Base-by-base conservation (phyloP, 2,888 invertebrate genomes). In the Leucoptera coffeella region DNA sequence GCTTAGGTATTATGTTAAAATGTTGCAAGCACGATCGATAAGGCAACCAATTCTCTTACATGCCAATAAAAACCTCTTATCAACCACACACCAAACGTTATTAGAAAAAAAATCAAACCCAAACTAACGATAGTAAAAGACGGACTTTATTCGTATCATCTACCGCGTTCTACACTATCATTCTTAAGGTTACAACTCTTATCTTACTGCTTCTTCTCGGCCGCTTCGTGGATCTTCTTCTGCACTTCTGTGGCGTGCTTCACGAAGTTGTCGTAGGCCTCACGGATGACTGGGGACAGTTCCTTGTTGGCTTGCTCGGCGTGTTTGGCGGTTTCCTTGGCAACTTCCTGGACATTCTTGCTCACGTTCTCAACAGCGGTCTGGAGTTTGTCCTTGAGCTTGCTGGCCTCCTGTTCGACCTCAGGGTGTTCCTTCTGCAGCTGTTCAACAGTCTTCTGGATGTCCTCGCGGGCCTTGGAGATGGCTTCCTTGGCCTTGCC, bases 171-270 rank as follows among this genome's bases (percentile, higher is more conserved):
- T n/a, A n/a, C n/a, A n/a, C n/a, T n/a, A n/a, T n/a, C n/a, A n/a
- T n/a, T n/a, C n/a, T n/a, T n/a, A n/a, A n/a, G n/a, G n/a, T n/a
- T n/a, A n/a, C n/a, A n/a, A n/a, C n/a, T n/a, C n/a, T n/a, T n/a
- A n/a, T n/a, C n/a, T n/a, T n/a, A n/a, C n/a, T n/a, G n/a, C 42
- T 58, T 59, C 55, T 64, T 62, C 46, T 24, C 45, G 46, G 65
- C 61, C 32, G 53, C 62, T 12, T 58, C 64, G 45, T 59, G 60
- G 35, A 67, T 20, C 35, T 59, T 58, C 54, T 57, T 53, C 47
- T 58, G 58, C 26, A 67, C 40, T 14, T 40, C 40, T 42, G 58
- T 40, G 23, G 45, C 47, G 23, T 56, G 48, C 46, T 58, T 56
- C 12, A 50, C 45, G 45, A 67, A 57, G 40, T 50, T 50, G 13